These are phyloP conservation scores for Drosophila oshimai DNA, from an alignment of 1,140 invertebrate species.

Conservation along the genomic window DNA sequence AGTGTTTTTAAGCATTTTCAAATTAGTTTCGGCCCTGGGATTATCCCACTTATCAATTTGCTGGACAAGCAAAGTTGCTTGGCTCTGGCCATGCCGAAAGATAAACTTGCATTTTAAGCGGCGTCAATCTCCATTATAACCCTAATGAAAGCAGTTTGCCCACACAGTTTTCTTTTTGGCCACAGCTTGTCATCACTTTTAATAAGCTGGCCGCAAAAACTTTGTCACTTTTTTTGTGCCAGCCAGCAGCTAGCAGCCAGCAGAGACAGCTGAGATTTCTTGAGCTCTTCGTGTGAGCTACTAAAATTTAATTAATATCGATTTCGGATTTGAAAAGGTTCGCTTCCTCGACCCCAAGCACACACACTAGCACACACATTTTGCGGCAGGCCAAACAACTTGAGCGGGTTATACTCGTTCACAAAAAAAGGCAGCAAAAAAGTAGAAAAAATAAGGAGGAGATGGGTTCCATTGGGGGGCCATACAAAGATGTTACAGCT, in stretches of 20 bases:
- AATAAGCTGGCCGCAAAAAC: slow-evolving; percentile 75
- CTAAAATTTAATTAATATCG: slow-evolving; percentile 79
- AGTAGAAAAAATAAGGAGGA: slow-evolving; percentile 12
- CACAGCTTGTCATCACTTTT: slow-evolving; percentile 76
- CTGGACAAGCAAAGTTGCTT: slow-evolving; percentile 47
- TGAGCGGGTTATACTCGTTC: slow-evolving; percentile 57
- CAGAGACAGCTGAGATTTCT: slow-evolving; percentile 33
- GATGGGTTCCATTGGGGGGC: slow-evolving; percentile 25
- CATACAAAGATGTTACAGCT: slow-evolving; percentile 78
- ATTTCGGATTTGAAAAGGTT: slow-evolving; percentile 80
- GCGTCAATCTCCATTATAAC: slow-evolving; percentile 49
- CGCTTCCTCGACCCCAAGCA: slow-evolving; percentile 6
- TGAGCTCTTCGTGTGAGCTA: slow-evolving; percentile 60
- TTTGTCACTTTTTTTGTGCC: slow-evolving; percentile 51
- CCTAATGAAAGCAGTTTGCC: slow-evolving; percentile 42
- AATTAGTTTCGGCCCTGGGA: slow-evolving; percentile 27
- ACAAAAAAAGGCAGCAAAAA: slow-evolving; percentile 20
- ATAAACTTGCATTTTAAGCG: slow-evolving; percentile 52
- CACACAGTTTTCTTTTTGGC: slow-evolving; percentile 16
- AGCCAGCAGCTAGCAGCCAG: too few species aligned
- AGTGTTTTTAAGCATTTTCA: slow-evolving; percentile 34
- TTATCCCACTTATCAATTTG: slow-evolving; percentile 49
- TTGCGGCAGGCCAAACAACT: slow-evolving; percentile 58
- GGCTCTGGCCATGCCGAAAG: slow-evolving; percentile 12
- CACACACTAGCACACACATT: slow-evolving; percentile 21